These are phyloP conservation scores for Meles meles DNA, from an alignment of 2,113 vertebrate genomes.

Conservation along the genomic window DNA sequence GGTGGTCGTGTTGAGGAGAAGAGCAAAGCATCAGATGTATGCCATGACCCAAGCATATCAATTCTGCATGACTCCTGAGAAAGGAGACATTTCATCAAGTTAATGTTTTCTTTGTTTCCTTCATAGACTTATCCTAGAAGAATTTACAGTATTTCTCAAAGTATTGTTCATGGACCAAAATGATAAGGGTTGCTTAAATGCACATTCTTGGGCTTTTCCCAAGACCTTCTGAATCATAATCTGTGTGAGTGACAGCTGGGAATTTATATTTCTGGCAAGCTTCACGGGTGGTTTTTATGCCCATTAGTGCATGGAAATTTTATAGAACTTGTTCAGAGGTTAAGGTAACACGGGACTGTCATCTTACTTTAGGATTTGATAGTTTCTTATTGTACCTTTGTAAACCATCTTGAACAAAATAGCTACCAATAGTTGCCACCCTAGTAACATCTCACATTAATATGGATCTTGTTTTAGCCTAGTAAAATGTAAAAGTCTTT, in stretches of 20 bases:
- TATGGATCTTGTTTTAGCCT: not conserved
- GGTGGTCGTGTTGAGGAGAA: not conserved
- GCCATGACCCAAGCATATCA: no score
- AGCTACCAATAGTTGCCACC: not conserved
- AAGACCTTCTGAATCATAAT: not conserved
- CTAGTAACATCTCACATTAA: not conserved
- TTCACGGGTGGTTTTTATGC: not conserved
- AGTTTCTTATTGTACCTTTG: not conserved
- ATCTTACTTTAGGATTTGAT: not conserved
- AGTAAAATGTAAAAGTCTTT: not conserved
- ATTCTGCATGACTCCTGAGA: not conserved
- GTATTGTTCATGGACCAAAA: not conserved
- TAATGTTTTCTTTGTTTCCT: not conserved
- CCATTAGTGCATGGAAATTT: not conserved
- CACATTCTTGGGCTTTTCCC: not conserved
- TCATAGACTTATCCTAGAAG: not conserved
- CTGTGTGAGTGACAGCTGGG: not conserved
- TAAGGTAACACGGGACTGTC: not conserved
- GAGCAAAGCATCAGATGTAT: not conserved
- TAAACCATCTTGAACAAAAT: not conserved
- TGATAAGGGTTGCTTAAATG: not conserved
- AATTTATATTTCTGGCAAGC: not conserved
- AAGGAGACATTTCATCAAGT: not conserved
- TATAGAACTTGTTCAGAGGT: not conserved
- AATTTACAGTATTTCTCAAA: not conserved